Evolutionary conservation across 2,113 vertebrate genomes (phyloP).

Genomic region (Symphodus melops): DNA sequence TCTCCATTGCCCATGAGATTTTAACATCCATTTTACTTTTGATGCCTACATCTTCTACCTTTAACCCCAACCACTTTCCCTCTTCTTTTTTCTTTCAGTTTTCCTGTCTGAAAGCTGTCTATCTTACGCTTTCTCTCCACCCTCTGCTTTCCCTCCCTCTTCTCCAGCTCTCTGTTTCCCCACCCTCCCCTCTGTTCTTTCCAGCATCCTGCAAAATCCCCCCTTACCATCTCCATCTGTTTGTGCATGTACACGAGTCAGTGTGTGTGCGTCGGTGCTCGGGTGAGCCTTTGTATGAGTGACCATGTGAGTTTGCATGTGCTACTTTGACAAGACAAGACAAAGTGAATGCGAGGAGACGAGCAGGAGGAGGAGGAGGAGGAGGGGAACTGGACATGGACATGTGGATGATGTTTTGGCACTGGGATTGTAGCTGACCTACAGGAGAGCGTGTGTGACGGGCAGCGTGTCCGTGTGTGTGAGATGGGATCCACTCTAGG

Average conservation of each 20-base stretch:
- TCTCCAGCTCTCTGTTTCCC: slow-evolving; percentile 31
- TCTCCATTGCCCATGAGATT: background rate
- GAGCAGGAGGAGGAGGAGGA: slow-evolving; percentile 46
- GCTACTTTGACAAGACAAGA: slow-evolving; percentile 62
- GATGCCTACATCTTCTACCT: slow-evolving; percentile 17
- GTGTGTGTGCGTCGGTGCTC: slow-evolving; percentile 34
- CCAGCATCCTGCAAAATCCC: slow-evolving; percentile 75
- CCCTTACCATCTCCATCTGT: slow-evolving; percentile 63
- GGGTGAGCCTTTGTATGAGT: slow-evolving; percentile 48
- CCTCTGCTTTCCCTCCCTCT: slow-evolving; percentile 52
- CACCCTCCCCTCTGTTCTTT: slow-evolving; percentile 57
- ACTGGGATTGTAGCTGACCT: slow-evolving; percentile 71
- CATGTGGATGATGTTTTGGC: slow-evolving; percentile 77
- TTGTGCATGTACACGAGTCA: slow-evolving; percentile 50
- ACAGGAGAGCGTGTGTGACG: slow-evolving; percentile 48
- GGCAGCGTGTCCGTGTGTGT: slow-evolving; percentile 33
- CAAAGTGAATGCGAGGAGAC: slow-evolving; percentile 50
- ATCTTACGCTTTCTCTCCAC: slow-evolving; percentile 39
- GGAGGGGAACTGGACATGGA: slow-evolving; percentile 60
- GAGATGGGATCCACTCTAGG: slow-evolving; percentile 85
- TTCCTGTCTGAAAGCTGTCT: slow-evolving; percentile 30
- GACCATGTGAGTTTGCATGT: slow-evolving; percentile 63
- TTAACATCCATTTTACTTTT: slow-evolving; percentile 13
- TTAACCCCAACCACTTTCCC: slow-evolving; percentile 12
- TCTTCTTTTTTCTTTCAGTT: slow-evolving; percentile 28